Base-by-base conservation (phyloP, 2,113 vertebrate species). In the Craseonycteris thonglongyai region DNA sequence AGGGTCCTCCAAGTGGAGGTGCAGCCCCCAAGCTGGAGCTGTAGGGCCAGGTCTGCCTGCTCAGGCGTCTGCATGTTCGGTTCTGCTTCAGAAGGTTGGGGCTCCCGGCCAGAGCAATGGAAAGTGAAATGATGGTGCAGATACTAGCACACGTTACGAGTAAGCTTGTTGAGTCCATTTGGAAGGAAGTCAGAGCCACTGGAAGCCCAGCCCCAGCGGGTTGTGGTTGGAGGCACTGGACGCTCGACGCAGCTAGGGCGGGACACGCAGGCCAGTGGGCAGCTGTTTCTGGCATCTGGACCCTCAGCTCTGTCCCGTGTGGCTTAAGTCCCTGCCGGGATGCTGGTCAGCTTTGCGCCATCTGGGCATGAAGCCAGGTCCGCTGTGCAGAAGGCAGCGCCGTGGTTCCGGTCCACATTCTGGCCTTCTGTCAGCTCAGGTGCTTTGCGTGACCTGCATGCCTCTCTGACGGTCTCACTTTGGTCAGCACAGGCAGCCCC, bases 181-280 rank as follows among this genome's bases (percentile, higher is more conserved):
- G 76, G 56, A 19, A 7, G 56, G 22, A 40, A 3, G 28, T 5
- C 6, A 4, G 15, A 35, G 47, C 3, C 7, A 11, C 38, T 1
- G 0, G 69, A 68, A 66, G 18, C 30, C 7, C 59, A 30, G 7
- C 8, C 5, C 0, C 6, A 14, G 28, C 35, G 5, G 4, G 4
- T 28, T 9, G 42, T 3, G 4, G 22, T 6, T 38, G 7, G n/a
- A 54, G 28, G 16, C 0, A 8, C 33, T 1, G 6, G 88, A n/a
- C 33, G 0, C 69, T 0, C 5, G 33, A 22, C 6, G 3, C 1
- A 21, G 54, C 7, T 4, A 2, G 15, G 1, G 56, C 7, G 1
- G 42, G 51, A 30, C 22, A 30, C 22, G 7, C 1, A 0, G 83
- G 51, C 28, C 63, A 68, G 28, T 3, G 4, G 30, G 65, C 83